Evolutionary conservation across 2,888 invertebrate species (phyloP).

Genomic region (Oscheius myriophilus): DNA sequence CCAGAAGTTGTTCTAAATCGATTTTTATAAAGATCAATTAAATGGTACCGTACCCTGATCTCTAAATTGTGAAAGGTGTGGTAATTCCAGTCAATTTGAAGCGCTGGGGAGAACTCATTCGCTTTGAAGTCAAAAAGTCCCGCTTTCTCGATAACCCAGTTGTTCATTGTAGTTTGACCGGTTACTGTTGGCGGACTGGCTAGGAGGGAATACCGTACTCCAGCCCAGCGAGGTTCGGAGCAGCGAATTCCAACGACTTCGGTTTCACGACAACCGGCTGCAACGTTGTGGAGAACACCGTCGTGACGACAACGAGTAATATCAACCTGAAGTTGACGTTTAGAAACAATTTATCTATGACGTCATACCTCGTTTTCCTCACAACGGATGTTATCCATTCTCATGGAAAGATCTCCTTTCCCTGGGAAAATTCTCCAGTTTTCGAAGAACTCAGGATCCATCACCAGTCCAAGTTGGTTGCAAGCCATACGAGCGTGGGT

Average conservation of each 20-base stretch:
- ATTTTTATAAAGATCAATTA: not conserved
- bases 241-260: slow-evolving; percentile 73
- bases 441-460: slow-evolving; percentile 86
- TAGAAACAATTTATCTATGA: not conserved
- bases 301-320: slow-evolving; percentile 82
- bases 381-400: slow-evolving; percentile 84
- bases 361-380: slow-evolving; percentile 75
- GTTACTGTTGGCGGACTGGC: slow-evolving; percentile 77
- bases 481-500: slow-evolving; percentile 91
- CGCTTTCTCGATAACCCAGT: slow-evolving; percentile 87
- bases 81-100: slow-evolving; percentile 77
- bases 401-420: slow-evolving; percentile 68
- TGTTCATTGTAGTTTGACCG: slow-evolving; percentile 83
- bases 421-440: slow-evolving; percentile 69
- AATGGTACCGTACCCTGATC: slow-evolving; percentile 34
- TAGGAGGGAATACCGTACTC: slow-evolving; percentile 86
- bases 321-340: slow-evolving; percentile 75
- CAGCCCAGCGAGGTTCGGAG: slow-evolving; percentile 92
- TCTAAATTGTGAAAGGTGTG: slow-evolving; percentile 72
- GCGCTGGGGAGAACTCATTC: slow-evolving; percentile 71
- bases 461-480: slow-evolving; percentile 89
- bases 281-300: slow-evolving; percentile 79
- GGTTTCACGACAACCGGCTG: slow-evolving; percentile 71
- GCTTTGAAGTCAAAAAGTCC: slow-evolving; percentile 86
- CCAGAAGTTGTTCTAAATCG: slow-evolving; percentile 81